Base-by-base conservation (phyloP, 2,888 invertebrate species). In the Drosophila barbarae region DNA sequence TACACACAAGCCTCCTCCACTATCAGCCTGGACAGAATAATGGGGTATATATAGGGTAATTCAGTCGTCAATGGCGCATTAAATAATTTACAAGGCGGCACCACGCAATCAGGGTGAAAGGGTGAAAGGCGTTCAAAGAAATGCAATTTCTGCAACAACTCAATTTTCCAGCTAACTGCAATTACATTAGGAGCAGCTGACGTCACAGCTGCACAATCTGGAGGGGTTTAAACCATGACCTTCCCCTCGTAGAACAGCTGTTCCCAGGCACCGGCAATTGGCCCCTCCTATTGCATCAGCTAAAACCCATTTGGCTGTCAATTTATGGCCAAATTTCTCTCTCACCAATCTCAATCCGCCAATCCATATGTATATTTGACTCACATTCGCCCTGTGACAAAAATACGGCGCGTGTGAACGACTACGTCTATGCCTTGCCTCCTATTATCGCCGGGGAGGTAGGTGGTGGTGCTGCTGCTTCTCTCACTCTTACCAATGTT, bases 361-460 rank as follows among this genome's bases (percentile, higher is more conserved):
- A 21, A 32, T 46, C 21, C 32, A 8, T 73, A 73, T 66, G 64
- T 72, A 75, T 72, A 67, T 68, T 78, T 77, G 77, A 74, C 80
- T 78, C 77, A 76, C 76, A 78, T 80, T 78, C 56, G 80, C 69
- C 77, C 73, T 76, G 47, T 51, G 49, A 47, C 65, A 39, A 66
- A 60, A 66, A 51, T 26, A 51, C 21, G 44, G 72, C 74, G 75
- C 76, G 75, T 75, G 79, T 72, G 42, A 15, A 42, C 6, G 50
- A 18, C 21, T 21, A 61, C 41, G 63, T 71, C 65, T 42, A 61
- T 41, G 63, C 68, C 65, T 66, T 7, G 26, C 7, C 26, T 26
- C 61, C 61, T 66, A 66, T 76, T 69, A 74, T 77, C 66, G 41
- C 21, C 7, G 26, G 26, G 26, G 26, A 26, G 26, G 26, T 2